Evolutionary conservation across 2,888 invertebrate genomes (phyloP).

Genomic region (Philereme transversata): DNA sequence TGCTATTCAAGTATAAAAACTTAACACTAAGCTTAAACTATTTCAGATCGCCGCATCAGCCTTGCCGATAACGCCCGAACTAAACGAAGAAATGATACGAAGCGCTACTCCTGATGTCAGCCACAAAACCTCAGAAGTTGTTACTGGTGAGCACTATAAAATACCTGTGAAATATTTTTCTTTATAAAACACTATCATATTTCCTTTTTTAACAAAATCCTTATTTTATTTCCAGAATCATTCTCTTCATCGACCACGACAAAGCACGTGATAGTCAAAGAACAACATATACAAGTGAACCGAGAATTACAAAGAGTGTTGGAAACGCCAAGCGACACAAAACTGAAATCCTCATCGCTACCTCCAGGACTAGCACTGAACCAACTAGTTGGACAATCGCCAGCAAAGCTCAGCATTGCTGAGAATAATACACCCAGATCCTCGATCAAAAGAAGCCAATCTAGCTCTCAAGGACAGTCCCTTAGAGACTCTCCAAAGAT

Average conservation of each 20-base stretch:
- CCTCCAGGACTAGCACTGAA: constrained; percentile 85
- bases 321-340: constrained; percentile 77
- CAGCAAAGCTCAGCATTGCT: constrained; percentile 80
- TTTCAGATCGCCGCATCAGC: constrained; percentile 84
- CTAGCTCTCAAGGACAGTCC: constrained; percentile 76
- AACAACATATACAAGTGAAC: constrained; percentile 68
- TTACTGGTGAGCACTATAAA: constrained; percentile 65
- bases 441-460: constrained; percentile 79
- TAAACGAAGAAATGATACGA: constrained; percentile 89
- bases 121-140: constrained; percentile 74
- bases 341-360: constrained; percentile 86
- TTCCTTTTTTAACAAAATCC: background rate
- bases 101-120: constrained; percentile 85
- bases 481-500: constrained; percentile 67
- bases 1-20: background rate
- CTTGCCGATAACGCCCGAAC: constrained; percentile 89
- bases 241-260: constrained; percentile 80
- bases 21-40: background rate
- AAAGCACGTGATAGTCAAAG: constrained; percentile 72
- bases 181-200: background rate
- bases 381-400: constrained; percentile 76
- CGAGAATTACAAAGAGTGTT: constrained; percentile 70
- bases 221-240: constrained; percentile 68
- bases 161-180: background rate
- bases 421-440: constrained; percentile 71